These are phyloP conservation scores for Leptopterna dolabrata DNA, from an alignment of 2,888 invertebrate genomes.

Conservation along the genomic window DNA sequence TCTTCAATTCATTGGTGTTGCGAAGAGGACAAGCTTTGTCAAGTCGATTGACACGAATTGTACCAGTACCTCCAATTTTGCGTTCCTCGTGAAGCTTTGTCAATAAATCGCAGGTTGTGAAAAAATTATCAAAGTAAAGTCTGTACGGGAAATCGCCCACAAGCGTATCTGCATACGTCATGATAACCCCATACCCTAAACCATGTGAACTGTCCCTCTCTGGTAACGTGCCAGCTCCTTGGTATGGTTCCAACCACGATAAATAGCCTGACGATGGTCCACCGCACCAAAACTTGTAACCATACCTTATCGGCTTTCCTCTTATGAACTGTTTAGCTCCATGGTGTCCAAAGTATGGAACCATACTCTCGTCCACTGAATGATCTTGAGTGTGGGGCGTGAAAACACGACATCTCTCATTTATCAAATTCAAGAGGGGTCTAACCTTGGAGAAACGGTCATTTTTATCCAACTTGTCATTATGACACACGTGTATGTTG, in stretches of 20 bases:
- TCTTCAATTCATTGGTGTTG: background rate
- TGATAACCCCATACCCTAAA: constrained; percentile 15
- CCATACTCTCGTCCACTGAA: constrained; percentile 27
- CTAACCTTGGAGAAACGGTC: constrained; percentile 25
- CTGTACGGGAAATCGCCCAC: background rate
- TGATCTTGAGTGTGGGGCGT: background rate
- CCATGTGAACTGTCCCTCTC: background rate
- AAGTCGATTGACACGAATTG: background rate
- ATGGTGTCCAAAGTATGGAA: constrained; percentile 28
- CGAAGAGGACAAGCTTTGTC: background rate
- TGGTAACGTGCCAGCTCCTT: constrained; percentile 22
- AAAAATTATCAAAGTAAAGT: constrained; percentile 1
- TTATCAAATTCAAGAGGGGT: constrained; percentile 1
- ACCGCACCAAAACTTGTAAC: constrained; percentile 14
- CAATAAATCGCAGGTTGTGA: background rate
- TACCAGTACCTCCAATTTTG: constrained; percentile 17
- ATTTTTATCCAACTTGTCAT: constrained; percentile 27
- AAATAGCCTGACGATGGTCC: constrained; percentile 10
- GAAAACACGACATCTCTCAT: constrained; percentile 5
- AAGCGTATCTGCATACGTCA: background rate
- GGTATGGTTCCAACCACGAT: constrained; percentile 4
- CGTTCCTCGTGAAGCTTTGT: background rate
- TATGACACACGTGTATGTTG: constrained; percentile 41
- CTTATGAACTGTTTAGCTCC: constrained; percentile 22
- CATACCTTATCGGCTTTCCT: background rate